Percentiles rank a stretch among this genome's conserved stretches.
Conservation (phyloP, 2,888 invertebrate species). For the Drosophila atripex region DNA sequence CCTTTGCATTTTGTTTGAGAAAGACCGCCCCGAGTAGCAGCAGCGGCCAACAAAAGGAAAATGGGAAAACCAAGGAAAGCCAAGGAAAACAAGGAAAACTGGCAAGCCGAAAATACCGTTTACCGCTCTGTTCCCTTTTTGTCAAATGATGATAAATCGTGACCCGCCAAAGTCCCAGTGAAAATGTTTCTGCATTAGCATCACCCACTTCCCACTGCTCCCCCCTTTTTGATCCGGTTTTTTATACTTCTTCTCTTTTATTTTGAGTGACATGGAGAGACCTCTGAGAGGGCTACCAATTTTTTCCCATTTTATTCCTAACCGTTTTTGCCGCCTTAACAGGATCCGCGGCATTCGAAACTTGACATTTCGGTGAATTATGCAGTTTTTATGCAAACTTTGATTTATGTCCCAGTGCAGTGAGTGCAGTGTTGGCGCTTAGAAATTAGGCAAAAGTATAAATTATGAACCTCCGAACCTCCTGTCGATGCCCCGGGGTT, state of each 20-base stretch:
- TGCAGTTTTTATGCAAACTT: constrained; percentile 71
- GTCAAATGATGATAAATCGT: constrained; percentile 78
- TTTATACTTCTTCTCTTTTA: constrained; percentile 42
- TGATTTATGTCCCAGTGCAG: constrained; percentile 59
- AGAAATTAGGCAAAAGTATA: constrained; percentile 67
- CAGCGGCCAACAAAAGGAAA: constrained; percentile 7
- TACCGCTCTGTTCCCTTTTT: constrained; percentile 65
- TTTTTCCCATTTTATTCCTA: constrained; percentile 22
- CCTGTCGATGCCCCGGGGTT: constrained; percentile 41
- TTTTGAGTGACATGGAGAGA: constrained; percentile 67
- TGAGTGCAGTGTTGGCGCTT: constrained; percentile 36
- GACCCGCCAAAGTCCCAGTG: constrained; percentile 62
- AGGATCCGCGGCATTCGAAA: constrained; percentile 42
- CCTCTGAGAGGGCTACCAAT: constrained; percentile 43
- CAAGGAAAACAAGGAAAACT: constrained; percentile 31
- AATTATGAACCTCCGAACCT: constrained; percentile 59
- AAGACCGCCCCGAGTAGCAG: constrained; percentile 35
- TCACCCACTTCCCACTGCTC: constrained; percentile 21
- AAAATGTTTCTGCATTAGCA: constrained; percentile 58
- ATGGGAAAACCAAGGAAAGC: constrained; percentile 4
- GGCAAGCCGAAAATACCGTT: constrained; percentile 29
- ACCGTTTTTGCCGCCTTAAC: constrained; percentile 11
- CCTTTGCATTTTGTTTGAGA: constrained; percentile 46
- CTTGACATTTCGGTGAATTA: constrained; percentile 77
- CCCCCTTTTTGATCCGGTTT: constrained; percentile 40